Evolutionary conservation across 2,113 vertebrate species (phyloP), one percentile per base, ranked within the genome.

Genomic region (Raphicerus campestris): DNA sequence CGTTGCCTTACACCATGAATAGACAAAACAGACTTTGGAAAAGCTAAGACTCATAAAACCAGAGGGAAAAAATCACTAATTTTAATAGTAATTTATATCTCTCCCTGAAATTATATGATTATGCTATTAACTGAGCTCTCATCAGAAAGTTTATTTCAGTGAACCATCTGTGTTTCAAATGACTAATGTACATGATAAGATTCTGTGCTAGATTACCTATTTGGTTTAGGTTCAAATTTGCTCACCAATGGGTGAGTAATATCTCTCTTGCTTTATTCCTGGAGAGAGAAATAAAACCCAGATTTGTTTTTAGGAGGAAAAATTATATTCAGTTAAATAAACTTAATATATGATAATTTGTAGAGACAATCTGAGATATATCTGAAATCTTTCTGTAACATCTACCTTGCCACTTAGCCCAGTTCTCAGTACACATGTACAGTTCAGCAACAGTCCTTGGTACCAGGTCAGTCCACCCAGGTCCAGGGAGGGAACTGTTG

Each of bases 201-300:
- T 19, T n/a, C 94, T 95, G 20, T 60, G 32, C 84, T 95, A 93
- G 22, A 97, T 87, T 94, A 49, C 22, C 55, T 61, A 77, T 66
- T 70, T 63, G 45, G 39, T 80, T 58, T 92, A 85, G 16, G 42
- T 96, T 73, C 89, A 81, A 96, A 84, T 66, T 58, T 91, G 39
- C 39, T 83, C 87, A 61, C 60, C 58, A 45, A 1, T 63, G 16
- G 7, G 8, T 26, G 47, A 19, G 24, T 56, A 78, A 35, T 87
- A 61, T n/a, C 85, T 88, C 16, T 47, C 53, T 85, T 85, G 53
- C n/a, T 95, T 80, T 93, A 78, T 45, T 91, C 42, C 60, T 78
- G 53, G 60, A 91, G 16, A 96, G 42, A 93, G 88, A 75, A 84
- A 55, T 20, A 78, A 96, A 81, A 42, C 15, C 42, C 70, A 78